phyloP scores from a whole-genome alignment of 2,113 vertebrate species.

The Cyphomyrus plagiostoma region DNA sequence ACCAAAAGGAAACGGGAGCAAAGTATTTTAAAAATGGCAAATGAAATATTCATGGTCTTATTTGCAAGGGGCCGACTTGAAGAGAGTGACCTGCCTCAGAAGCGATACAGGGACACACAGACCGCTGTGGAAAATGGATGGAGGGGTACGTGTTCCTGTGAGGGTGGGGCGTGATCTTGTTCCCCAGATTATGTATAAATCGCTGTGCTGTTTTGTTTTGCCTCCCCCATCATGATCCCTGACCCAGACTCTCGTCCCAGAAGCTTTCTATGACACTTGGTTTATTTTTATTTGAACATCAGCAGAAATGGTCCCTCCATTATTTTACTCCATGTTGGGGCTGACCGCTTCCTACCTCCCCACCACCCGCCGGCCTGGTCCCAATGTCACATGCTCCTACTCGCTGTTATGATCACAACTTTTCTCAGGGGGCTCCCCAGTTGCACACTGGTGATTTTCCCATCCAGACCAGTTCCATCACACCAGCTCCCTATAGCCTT shows the following conservation, averaged over 20 bases:
- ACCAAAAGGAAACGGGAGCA: constrained; percentile 14
- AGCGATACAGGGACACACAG: not conserved
- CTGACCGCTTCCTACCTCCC: not conserved
- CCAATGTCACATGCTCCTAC: not conserved
- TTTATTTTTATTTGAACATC: not conserved
- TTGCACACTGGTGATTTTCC: not conserved
- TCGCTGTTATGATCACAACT: not conserved
- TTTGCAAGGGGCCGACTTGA: constrained; percentile 15
- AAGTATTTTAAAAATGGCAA: constrained; percentile 20
- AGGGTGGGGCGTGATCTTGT: not conserved
- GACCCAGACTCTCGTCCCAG: not conserved
- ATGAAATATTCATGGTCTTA: constrained; percentile 23
- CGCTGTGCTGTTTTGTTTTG: not conserved
- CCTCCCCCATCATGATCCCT: not conserved
- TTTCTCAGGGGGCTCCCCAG: not conserved
- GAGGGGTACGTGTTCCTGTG: not conserved
- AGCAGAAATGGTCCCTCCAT: not conserved
- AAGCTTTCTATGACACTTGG: not conserved
- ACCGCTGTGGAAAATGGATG: not conserved
- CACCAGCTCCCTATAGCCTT: not conserved
- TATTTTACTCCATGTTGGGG: not conserved
- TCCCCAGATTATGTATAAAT: not conserved
- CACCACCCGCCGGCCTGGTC: not conserved
- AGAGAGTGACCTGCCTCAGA: constrained; percentile 6
- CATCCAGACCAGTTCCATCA: not conserved